phyloP scores from a whole-genome alignment of 2,888 invertebrate species.

The Tethea ocularis region DNA sequence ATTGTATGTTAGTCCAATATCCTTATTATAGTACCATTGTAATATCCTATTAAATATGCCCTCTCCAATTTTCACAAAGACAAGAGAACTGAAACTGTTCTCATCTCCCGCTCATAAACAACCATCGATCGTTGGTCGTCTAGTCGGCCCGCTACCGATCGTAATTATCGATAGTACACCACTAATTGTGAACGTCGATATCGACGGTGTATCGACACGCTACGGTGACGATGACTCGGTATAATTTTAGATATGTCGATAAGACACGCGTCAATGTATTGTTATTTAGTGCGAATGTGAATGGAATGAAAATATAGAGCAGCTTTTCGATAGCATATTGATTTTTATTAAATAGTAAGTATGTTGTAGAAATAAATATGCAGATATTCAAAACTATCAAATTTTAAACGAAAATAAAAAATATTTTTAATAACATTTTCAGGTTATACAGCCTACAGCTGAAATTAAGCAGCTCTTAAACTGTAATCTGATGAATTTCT shows the following conservation, averaged over 20 bases:
- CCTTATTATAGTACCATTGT: background rate
- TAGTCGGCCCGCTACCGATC: constrained; percentile 47
- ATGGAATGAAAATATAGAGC: background rate
- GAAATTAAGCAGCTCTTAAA: too few species aligned
- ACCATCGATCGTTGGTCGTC: constrained; percentile 38
- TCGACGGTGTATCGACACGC: constrained; percentile 38
- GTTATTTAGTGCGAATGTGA: background rate
- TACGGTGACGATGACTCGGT: constrained; percentile 44
- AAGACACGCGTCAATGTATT: constrained; percentile 22
- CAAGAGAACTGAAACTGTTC: constrained; percentile 34
- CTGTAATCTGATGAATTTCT: too few species aligned
- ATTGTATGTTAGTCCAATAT: too few species aligned
- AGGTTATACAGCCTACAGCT: too few species aligned
- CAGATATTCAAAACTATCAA: too few species aligned
- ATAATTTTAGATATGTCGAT: constrained; percentile 34
- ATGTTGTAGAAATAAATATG: background rate
- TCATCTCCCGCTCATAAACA: constrained; percentile 37
- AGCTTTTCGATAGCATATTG: background rate
- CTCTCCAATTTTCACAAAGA: constrained; percentile 20
- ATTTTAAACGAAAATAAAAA: too few species aligned
- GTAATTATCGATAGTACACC: constrained; percentile 75
- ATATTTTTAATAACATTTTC: too few species aligned
- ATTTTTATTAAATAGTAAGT: background rate
- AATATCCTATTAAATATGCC: background rate
- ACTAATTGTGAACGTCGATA: constrained; percentile 66